These are phyloP conservation scores for Silurus glanis DNA, from an alignment of 2,113 vertebrate species.

Conservation along the genomic window DNA sequence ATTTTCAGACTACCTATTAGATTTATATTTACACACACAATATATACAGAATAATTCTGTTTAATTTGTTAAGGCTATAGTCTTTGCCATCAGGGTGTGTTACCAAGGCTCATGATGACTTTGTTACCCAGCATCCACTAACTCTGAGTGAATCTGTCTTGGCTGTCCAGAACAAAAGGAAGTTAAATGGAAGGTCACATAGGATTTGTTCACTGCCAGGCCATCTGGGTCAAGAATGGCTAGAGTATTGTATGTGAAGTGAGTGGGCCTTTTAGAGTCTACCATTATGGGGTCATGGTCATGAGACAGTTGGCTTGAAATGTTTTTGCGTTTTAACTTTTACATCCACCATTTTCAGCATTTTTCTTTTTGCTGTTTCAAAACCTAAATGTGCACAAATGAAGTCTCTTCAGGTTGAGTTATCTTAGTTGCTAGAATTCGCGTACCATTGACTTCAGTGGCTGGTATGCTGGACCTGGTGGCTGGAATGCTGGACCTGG, in stretches of 20 bases:
- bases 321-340: neutral
- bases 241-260: no score
- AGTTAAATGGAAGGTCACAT: neutral
- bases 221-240: neutral
- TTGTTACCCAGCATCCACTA: neutral
- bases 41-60: no score
- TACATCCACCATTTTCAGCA: no score
- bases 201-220: neutral
- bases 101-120: neutral
- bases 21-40: no score
- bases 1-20: no score
- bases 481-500: no score
- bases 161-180: neutral
- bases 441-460: no score
- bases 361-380: neutral
- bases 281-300: neutral
- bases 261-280: no score
- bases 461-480: no score
- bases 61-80: neutral
- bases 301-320: no score
- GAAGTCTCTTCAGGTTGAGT: no score
- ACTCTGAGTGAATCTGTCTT: neutral
- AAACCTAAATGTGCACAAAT: neutral
- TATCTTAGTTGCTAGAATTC: no score
- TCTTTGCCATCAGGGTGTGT: neutral